phyloP scores from a whole-genome alignment of 2,888 invertebrate species.

The Geotrupes spiniger region DNA sequence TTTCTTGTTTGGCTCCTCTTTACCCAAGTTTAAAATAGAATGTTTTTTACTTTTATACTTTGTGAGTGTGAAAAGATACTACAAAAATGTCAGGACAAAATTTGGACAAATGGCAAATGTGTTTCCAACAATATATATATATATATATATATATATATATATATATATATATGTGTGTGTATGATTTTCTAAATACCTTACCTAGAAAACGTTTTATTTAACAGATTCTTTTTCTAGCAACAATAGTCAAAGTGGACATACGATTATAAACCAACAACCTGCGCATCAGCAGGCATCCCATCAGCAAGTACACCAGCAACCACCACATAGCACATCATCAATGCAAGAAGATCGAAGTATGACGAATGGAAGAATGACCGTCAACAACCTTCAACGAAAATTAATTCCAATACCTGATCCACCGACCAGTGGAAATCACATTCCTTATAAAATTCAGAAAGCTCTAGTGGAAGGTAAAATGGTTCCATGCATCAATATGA shows the following conservation, averaged over 20 bases:
- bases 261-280: constrained; percentile 46
- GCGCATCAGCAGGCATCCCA: constrained; percentile 45
- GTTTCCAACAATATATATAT: too few species aligned
- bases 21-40: too few species aligned
- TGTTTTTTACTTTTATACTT: too few species aligned
- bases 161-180: too few species aligned
- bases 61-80: too few species aligned
- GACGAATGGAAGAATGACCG: constrained; percentile 7
- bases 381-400: constrained; percentile 4
- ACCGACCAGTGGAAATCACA: constrained; percentile 60
- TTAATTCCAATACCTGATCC: constrained; percentile 55
- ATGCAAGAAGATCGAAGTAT: constrained; percentile 12
- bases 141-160: too few species aligned
- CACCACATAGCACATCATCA: constrained; percentile 35
- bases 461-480: constrained; percentile 76
- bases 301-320: constrained; percentile 4
- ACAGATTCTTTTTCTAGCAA: constrained; percentile 26
- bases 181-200: too few species aligned
- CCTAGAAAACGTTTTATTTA: too few species aligned
- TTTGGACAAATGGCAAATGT: too few species aligned
- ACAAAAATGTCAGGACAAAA: too few species aligned
- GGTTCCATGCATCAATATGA: constrained; percentile 84
- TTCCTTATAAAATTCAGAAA: constrained; percentile 78
- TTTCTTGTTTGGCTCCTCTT: too few species aligned
- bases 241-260: constrained; percentile 37